Evolutionary conservation across 2,888 invertebrate genomes (phyloP).

Genomic region (Deroplatys truncata): DNA sequence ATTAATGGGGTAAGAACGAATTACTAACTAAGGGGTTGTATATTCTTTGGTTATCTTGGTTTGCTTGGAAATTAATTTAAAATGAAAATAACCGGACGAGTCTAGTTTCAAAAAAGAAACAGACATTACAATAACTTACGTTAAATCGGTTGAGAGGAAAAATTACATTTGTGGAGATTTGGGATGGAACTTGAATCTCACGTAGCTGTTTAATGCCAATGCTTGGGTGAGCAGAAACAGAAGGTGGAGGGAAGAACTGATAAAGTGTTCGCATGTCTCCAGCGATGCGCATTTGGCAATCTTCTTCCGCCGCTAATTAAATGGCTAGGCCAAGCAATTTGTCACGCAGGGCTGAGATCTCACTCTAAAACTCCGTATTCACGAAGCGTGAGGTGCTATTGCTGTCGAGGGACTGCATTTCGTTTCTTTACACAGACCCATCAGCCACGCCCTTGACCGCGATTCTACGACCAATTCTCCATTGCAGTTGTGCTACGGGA

Average conservation of each 20-base stretch:
- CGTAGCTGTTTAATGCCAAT: not conserved
- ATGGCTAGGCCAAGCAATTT: not conserved
- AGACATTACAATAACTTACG: no score
- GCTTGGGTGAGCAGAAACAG: not conserved
- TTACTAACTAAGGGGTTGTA: no score
- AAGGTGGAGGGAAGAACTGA: not conserved
- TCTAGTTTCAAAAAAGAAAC: no score
- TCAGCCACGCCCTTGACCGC: not conserved
- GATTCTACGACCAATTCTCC: not conserved
- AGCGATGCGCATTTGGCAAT: not conserved
- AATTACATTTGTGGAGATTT: no score
- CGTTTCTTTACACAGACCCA: not conserved
- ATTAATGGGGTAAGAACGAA: no score
- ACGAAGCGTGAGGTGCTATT: not conserved
- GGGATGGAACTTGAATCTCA: no score
- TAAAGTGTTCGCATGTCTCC: not conserved
- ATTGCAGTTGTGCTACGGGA: not conserved
- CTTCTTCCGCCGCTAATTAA: not conserved
- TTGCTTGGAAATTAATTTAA: no score
- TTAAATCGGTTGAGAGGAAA: no score
- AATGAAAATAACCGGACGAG: no score
- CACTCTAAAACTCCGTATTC: not conserved
- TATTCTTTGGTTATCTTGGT: no score
- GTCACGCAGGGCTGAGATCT: not conserved
- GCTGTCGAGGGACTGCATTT: not conserved